phyloP scores from a whole-genome alignment of 2,113 vertebrate species.

The Chaetura pelagica region DNA sequence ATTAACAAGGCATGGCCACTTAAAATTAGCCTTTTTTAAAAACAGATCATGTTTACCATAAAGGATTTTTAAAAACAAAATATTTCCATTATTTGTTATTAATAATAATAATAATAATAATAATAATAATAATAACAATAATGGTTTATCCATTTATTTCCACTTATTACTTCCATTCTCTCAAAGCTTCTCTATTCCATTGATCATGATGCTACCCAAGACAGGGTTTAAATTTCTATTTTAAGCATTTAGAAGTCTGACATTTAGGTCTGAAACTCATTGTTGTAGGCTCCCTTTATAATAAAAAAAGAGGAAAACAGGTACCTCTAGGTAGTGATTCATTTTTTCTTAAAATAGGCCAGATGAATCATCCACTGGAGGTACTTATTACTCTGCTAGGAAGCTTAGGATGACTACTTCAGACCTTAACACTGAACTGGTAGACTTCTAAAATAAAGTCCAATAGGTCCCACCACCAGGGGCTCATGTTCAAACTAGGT shows the following conservation, averaged over 20 bases:
- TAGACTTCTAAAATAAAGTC: neutral
- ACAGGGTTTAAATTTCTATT: neutral
- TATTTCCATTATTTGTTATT: neutral
- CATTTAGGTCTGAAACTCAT: neutral
- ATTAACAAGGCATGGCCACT: neutral
- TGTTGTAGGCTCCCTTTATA: neutral
- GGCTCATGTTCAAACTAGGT: neutral
- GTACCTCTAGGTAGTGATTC: neutral
- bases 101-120: neutral
- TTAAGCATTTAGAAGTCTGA: neutral
- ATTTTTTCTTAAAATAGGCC: neutral
- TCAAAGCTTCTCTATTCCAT: neutral
- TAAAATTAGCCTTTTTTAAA: neutral
- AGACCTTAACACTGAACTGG: neutral
- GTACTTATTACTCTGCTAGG: neutral
- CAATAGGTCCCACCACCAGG: neutral
- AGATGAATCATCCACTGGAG: slow-evolving; percentile 12
- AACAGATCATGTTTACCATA: neutral
- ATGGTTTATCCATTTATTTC: neutral
- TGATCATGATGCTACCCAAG: neutral
- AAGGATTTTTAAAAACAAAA: neutral
- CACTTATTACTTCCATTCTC: neutral
- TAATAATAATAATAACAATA: neutral
- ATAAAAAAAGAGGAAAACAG: neutral
- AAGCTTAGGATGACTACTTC: neutral